Evolutionary conservation across 2,888 invertebrate species (phyloP), one percentile per base, ranked within the genome.

Genomic region (Caenorhabditis wallacei): DNA sequence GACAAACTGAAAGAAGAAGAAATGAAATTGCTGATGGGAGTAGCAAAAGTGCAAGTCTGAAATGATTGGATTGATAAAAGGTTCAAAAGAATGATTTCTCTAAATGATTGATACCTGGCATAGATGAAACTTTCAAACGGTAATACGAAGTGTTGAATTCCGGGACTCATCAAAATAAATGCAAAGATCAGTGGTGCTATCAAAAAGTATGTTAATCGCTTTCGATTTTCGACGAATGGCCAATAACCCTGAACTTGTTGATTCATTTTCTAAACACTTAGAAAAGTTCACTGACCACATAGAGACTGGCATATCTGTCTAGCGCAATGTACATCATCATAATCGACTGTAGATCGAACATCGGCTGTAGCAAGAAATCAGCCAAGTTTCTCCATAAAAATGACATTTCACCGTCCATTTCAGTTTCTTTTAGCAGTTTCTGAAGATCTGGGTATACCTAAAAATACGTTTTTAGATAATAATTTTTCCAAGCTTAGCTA

Each of bases 261-360:
- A 30, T 30, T 40, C 40, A 40, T 11, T 40, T 40, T 40, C 40
- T 53, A 53, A 51, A 70, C 63, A 53, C 30, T 46, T 7, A 7
- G 22, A 30, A 13, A 24, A 20, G 20, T 59, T 56, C 51, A 37
- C 74, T 35, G 46, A 84, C 84, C 75, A 63, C 59, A 63, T 56
- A 84, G 11, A 84, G 51, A 68, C 76, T 80, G n/a, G 69, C 68
- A 80, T 80, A 84, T 71, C 84, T 68, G 72, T 84, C 84, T 26
- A 80, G 40, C 22, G 80, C 68, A 40, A 84, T 71, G 40, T 64
- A 80, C 53, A 84, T 66, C 59, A 84, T 69, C 59, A 84, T 80
- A 48, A 84, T 66, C 7, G 84, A 57, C 53, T 70, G 70, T 7
- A 71, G 59, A 68, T 84, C 84, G 63, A 71, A 80, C 53, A 84